Conservation (phyloP, 2,888 invertebrate species). For the Ariolimax columbianus region DNA sequence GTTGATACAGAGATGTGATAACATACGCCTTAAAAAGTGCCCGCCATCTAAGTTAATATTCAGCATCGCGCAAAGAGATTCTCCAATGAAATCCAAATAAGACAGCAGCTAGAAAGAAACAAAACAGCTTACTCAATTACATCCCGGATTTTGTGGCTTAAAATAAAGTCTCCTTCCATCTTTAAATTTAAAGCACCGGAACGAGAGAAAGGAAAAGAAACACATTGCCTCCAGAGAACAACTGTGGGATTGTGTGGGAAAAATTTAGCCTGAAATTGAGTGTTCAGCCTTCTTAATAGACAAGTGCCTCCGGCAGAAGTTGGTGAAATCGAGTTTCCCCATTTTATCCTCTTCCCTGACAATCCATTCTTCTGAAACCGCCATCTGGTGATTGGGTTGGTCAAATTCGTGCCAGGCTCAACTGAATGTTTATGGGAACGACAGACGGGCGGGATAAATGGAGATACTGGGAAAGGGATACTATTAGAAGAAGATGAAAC, state of each 20-base stretch:
- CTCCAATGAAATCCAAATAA: background rate
- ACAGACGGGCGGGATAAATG: background rate
- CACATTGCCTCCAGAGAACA: background rate
- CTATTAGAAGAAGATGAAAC: too few relatives aligned
- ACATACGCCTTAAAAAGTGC: background rate
- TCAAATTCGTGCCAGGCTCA: constrained; percentile 9
- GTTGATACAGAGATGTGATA: background rate
- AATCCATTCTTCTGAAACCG: background rate
- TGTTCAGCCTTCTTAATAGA: constrained; percentile 29
- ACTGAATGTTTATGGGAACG: background rate
- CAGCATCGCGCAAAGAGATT: background rate
- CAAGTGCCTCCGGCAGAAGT: constrained; percentile 25
- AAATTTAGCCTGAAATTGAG: constrained; percentile 29
- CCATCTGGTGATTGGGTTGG: constrained; percentile 22
- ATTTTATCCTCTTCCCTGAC: background rate
- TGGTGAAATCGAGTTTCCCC: constrained; percentile 18
- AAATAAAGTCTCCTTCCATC: background rate
- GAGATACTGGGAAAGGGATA: too few relatives aligned
- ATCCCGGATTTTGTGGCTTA: background rate
- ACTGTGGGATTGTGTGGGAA: constrained; percentile 13
- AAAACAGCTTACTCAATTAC: constrained; percentile 23
- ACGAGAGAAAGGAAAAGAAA: background rate
- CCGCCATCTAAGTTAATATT: background rate
- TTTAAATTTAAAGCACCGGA: constrained; percentile 11
- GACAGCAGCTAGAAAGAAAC: background rate